Evolutionary conservation across 1,140 invertebrate species (phyloP).

Genomic region (Alviniconcha marisindica): DNA sequence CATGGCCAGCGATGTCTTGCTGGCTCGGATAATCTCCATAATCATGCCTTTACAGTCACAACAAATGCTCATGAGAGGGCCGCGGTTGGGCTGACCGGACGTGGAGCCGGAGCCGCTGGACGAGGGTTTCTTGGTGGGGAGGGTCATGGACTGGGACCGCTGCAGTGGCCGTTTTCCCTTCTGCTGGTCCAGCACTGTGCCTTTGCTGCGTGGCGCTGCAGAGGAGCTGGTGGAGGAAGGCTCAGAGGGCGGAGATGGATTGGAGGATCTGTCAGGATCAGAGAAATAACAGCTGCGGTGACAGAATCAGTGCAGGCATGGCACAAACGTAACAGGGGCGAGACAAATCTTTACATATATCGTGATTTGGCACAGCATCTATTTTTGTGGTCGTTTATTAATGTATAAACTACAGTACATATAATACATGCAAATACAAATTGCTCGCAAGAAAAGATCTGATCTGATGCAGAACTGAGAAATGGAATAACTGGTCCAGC

Average conservation of each 20-base stretch:
- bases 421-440: no score
- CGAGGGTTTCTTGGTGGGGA: slow-evolving; percentile 52
- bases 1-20: slow-evolving; percentile 60
- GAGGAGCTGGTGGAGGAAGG: neutral
- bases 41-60: slow-evolving; percentile 96
- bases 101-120: slow-evolving; percentile 68
- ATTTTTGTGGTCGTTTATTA: no score
- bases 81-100: slow-evolving; percentile 79
- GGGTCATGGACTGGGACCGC: slow-evolving; percentile 72
- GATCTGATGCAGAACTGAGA: no score
- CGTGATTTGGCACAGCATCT: no score
- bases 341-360: no score
- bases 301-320: neutral
- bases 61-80: slow-evolving; percentile 91
- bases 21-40: slow-evolving; percentile 88
- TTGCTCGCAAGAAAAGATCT: no score
- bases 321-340: no score
- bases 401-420: no score
- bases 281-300: neutral
- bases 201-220: neutral
- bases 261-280: slow-evolving; percentile 44
- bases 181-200: slow-evolving; percentile 16
- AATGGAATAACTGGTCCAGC: no score
- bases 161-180: slow-evolving; percentile 51
- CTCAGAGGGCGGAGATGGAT: slow-evolving; percentile 57